Evolutionary conservation across 2,113 vertebrate species (phyloP), one percentile per base, ranked within the genome.

Genomic region (Boleophthalmus pectinirostris): DNA sequence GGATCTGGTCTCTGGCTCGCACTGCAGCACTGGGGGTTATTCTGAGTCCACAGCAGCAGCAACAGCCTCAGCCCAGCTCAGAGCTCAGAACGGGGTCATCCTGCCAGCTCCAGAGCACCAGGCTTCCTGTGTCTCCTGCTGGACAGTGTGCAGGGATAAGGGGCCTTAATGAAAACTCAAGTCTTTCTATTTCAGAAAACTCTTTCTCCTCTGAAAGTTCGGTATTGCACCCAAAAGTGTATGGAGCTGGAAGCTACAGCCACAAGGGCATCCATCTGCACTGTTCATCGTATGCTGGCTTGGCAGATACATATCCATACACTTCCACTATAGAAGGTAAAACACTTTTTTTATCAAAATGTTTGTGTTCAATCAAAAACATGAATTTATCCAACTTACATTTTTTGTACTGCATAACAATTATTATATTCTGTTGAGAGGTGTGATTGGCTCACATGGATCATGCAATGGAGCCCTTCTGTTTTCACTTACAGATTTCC

Each of bases 1-100:
- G 94, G 82, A 98, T 98, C 90, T 99, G 97, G 97, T 99, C 97
- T 0, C 89, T 98, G 81, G 97, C 96, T 15, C 95, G 93, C 57
- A 98, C 96, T 0, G 97, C 95, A 0, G 94, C 92, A 16, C 89
- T 94, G 7, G 92, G 88, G 24, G 87, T 92, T 23, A 79, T 92
- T 5, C 84, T 93, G 73, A 86, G 90, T 38, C 69, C 89, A 5
- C 83, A 94, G 47, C 81, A 93, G 21, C 85, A 89, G 58, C 58
- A 29, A 29, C 29, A 56, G 49, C 80, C 92, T n/a, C 85, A 90
- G 58, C 58, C 15, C 0, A 49, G 80, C 24, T 66, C 82, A 14
- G 90, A 92, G 66, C 74, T 90, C 73, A 91, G 91, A 85, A 93
- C 92, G 61, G 90, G 61, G 20, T 35, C 75, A 10, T 74, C 84